These are phyloP conservation scores for Halisarca cf. caerulea DNA, from an alignment of 37 sponge, comb jelly and placozoan species.

Conservation along the genomic window DNA sequence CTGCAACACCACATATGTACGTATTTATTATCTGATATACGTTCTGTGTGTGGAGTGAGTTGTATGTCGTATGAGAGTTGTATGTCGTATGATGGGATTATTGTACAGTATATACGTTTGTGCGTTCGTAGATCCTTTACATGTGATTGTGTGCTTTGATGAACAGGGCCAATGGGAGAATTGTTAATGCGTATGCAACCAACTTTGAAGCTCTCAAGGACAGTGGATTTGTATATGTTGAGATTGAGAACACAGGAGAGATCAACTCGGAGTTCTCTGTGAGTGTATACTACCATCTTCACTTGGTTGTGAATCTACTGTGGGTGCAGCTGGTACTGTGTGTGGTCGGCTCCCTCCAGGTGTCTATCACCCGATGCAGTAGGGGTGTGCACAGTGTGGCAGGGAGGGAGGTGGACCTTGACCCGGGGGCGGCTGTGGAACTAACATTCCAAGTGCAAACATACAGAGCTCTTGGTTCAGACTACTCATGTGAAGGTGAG, in stretches of 20 bases:
- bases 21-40: too few species aligned
- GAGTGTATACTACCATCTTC: background rate
- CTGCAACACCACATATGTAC: background rate
- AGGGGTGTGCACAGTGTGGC: constrained; percentile 25
- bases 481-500: constrained; percentile 65
- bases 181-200: constrained; percentile 49
- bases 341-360: background rate
- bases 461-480: constrained; percentile 4
- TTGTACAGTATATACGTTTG: too few species aligned
- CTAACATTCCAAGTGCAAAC: constrained; percentile 46
- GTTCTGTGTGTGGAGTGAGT: too few species aligned
- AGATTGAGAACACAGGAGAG: constrained; percentile 75
- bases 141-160: too few species aligned
- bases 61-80: too few species aligned
- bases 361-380: constrained; percentile 46
- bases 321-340: too few species aligned
- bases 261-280: constrained; percentile 56
- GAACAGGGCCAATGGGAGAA: constrained; percentile 64
- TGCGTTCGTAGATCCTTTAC: too few species aligned
- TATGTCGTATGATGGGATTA: too few species aligned
- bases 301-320: too few species aligned
- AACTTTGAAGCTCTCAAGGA: constrained; percentile 39
- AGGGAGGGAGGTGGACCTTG: constrained; percentile 27
- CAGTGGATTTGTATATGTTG: constrained; percentile 49
- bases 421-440: constrained; percentile 46